Evolutionary conservation across 2,888 invertebrate genomes (phyloP).

Genomic region (Chloroclysta siterata): DNA sequence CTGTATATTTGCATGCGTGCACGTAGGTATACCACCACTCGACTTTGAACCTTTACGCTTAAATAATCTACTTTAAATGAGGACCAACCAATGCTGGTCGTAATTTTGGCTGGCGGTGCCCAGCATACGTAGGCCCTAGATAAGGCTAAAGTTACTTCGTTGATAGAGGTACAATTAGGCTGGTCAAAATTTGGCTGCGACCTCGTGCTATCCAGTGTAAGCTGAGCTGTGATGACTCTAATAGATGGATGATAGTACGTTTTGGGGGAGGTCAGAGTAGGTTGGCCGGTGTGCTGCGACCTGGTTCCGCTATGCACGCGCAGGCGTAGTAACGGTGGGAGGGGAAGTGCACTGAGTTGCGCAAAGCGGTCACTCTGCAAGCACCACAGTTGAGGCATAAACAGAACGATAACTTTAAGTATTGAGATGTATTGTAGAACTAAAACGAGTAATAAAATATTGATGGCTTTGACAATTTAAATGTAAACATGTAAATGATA

Average conservation of each 20-base stretch:
- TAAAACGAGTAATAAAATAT: no score
- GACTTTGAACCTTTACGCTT: conserved; percentile 52
- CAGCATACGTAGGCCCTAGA: conserved; percentile 15
- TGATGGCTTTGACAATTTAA: no score
- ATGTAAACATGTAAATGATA: no score
- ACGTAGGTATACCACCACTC: conserved; percentile 62
- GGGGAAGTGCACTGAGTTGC: conserved; percentile 80
- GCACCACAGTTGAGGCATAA: conserved; percentile 40
- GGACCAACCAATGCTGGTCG: conserved; percentile 61
- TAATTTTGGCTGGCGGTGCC: conserved; percentile 4
- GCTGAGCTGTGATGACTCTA: conserved; percentile 46
- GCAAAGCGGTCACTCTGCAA: conserved; percentile 79
- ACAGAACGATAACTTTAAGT: conserved; percentile 6
- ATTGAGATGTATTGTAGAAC: no score
- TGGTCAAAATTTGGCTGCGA: conserved; percentile 23
- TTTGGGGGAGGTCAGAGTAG: conserved; percentile 60
- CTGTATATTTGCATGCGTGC: conserved; percentile 84
- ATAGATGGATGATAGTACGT: conserved; percentile 48
- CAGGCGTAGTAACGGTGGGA: conserved; percentile 69
- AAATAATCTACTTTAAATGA: conserved; percentile 18
- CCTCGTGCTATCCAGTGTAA: conserved; percentile 22
- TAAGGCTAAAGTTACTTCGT: not conserved
- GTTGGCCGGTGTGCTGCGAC: conserved; percentile 72
- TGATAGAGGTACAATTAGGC: not conserved
- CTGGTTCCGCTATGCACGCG: conserved; percentile 83